Evolutionary conservation across 2,113 vertebrate species (phyloP).

Genomic region (Choloepus hoffmanni): DNA sequence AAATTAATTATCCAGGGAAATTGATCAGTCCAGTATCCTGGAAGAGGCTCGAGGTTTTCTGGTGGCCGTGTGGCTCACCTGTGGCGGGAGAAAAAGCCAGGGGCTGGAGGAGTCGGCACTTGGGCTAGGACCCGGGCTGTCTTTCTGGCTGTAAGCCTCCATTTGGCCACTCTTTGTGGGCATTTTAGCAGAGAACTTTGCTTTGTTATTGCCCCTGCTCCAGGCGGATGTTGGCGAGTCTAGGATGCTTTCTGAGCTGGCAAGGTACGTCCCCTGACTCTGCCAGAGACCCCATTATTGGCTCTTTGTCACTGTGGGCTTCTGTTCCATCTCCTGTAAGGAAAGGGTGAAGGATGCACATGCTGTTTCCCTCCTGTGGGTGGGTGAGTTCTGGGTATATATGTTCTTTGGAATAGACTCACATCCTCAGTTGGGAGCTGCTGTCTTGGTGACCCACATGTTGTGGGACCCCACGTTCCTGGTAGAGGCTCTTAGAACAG

Average conservation of each 20-base stretch:
- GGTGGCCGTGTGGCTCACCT: background rate
- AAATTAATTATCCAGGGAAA: background rate
- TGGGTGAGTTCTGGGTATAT: background rate
- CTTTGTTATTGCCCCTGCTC: background rate
- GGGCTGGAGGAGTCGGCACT: accelerated
- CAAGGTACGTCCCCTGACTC: background rate
- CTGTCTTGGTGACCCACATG: background rate
- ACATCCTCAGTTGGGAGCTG: background rate
- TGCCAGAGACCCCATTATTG: background rate
- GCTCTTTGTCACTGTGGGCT: background rate
- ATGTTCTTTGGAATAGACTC: background rate
- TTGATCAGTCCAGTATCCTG: background rate
- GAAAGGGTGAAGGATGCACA: background rate
- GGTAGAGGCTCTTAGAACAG: background rate
- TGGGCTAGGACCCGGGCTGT: background rate
- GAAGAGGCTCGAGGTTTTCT: background rate
- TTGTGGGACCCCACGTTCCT: background rate
- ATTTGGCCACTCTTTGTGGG: background rate
- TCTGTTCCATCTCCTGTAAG: background rate
- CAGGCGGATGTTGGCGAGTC: background rate
- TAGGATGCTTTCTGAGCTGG: background rate
- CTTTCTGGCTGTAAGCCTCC: background rate
- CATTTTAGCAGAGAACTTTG: background rate
- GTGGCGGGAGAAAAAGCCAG: background rate
- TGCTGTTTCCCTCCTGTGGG: background rate